These are phyloP conservation scores for Cactoblastis cactorum DNA, from an alignment of 2,888 invertebrate genomes.

Conservation along the genomic window DNA sequence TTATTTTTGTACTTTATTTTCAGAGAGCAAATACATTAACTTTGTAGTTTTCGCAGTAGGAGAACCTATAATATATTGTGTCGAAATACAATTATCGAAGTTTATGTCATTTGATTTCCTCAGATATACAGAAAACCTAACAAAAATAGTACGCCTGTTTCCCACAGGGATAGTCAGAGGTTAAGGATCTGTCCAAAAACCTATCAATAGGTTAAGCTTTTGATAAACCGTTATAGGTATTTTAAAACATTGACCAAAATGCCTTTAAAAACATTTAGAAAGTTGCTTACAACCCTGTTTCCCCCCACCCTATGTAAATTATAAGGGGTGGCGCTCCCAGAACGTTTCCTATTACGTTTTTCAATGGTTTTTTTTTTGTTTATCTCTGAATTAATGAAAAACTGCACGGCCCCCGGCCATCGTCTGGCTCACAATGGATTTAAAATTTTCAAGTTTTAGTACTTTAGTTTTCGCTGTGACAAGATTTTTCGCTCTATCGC, in stretches of 20 bases:
- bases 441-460: conserved; percentile 1
- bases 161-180: too few species aligned
- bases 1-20: too few species aligned
- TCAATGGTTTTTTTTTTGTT: conserved; percentile 41
- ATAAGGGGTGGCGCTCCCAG: conserved; percentile 35
- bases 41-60: too few species aligned
- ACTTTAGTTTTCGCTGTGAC: not conserved
- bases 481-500: conserved; percentile 11
- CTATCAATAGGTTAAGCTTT: too few species aligned
- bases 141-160: too few species aligned
- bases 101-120: too few species aligned
- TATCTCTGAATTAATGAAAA: conserved; percentile 56
- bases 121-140: too few species aligned
- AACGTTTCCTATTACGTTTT: conserved; percentile 41
- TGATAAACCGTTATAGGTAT: too few species aligned
- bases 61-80: too few species aligned
- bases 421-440: conserved; percentile 10
- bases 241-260: not conserved
- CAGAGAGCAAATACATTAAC: too few species aligned
- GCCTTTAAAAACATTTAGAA: not conserved
- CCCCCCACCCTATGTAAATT: conserved; percentile 47
- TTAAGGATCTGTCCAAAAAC: too few species aligned
- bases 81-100: too few species aligned
- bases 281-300: conserved; percentile 1
- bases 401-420: conserved; percentile 26